phyloP scores from a whole-genome alignment of 37 sponge, comb jelly and placozoan genomes.

The Spongilla lacustris region DNA sequence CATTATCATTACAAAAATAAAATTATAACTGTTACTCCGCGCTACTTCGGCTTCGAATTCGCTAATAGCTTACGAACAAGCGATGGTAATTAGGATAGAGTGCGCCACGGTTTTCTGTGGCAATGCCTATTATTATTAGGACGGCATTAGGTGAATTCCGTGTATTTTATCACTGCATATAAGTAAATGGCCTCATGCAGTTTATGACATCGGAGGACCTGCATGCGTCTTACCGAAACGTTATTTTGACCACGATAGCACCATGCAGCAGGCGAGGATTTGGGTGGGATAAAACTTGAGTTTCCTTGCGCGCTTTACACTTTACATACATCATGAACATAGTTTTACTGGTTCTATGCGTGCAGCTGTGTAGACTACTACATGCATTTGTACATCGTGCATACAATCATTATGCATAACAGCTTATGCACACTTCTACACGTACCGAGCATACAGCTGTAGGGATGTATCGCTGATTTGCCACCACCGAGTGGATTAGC shows the following conservation, averaged over 20 bases:
- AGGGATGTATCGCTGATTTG: background rate
- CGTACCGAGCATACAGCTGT: background rate
- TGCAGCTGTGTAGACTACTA: conserved; percentile 1
- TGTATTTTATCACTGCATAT: background rate
- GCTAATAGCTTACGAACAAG: conserved; percentile 1
- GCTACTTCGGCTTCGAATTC: background rate
- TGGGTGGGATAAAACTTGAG: background rate
- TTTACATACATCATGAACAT: conserved; percentile 1
- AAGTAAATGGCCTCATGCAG: background rate
- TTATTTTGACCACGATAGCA: background rate
- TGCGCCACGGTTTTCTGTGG: conserved; percentile 1
- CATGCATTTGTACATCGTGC: conserved; percentile 1
- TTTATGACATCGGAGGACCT: background rate
- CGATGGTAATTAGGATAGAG: conserved; percentile 1
- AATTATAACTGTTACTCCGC: conserved; percentile 1
- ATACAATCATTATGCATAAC: conserved; percentile 1
- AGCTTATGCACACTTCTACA: background rate
- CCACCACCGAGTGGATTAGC: background rate
- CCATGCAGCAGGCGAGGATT: conserved; percentile 1
- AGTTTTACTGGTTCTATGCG: conserved; percentile 1
- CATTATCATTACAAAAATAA: background rate
- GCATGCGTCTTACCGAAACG: background rate
- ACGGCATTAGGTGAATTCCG: background rate
- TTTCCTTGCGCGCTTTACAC: background rate
- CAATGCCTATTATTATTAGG: background rate